phyloP scores from a whole-genome alignment of 2,113 vertebrate genomes.

The Ciconia maguari region DNA sequence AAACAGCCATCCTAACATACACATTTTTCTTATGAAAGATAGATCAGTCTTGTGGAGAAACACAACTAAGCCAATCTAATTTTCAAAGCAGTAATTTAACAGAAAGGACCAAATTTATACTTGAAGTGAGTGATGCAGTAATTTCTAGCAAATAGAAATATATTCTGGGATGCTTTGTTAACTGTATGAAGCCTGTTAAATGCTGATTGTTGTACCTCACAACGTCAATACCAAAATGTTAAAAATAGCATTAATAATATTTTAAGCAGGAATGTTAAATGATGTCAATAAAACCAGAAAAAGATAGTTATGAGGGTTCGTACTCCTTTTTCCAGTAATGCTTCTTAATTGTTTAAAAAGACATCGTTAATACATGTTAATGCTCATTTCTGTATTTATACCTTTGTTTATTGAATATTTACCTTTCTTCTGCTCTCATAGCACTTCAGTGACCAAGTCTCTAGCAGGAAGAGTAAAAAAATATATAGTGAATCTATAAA shows the following conservation, averaged over 20 bases:
- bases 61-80: background rate
- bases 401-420: background rate
- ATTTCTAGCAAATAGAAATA: background rate
- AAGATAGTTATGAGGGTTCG: background rate
- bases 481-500: background rate
- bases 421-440: background rate
- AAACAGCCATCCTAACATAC: background rate
- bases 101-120: background rate
- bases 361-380: background rate
- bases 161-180: background rate
- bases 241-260: background rate
- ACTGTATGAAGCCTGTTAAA: background rate
- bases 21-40: background rate
- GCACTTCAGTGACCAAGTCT: background rate
- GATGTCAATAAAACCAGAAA: background rate
- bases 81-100: background rate
- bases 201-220: background rate
- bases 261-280: background rate
- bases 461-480: background rate
- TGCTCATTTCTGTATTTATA: background rate
- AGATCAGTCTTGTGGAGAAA: background rate
- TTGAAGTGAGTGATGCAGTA: background rate
- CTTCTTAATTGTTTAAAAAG: background rate
- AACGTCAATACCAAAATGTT: background rate
- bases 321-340: background rate